Evolutionary conservation across 2,113 vertebrate species (phyloP).

Genomic region (Notechis scutatus): DNA sequence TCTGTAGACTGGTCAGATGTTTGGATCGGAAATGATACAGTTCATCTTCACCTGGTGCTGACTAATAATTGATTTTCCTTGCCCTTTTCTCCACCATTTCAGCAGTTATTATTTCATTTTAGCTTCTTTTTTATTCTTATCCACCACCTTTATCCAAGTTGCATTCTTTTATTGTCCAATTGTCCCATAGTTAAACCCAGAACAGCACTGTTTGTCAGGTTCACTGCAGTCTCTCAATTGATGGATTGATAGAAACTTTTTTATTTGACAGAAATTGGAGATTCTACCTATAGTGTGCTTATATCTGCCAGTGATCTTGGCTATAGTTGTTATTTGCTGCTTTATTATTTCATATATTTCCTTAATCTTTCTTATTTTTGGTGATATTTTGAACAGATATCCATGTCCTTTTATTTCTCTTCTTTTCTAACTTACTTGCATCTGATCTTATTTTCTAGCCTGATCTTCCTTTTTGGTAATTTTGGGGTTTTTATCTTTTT

Average conservation of each 20-base stretch:
- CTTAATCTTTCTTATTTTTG: not conserved
- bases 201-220: no score
- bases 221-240: no score
- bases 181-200: no score
- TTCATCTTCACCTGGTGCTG: not conserved
- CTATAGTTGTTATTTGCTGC: not conserved
- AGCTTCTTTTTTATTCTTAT: not conserved
- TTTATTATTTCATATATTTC: not conserved
- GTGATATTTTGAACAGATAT: not conserved
- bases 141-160: not conserved
- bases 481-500: not conserved
- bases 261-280: not conserved
- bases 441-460: not conserved
- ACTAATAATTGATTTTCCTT: not conserved
- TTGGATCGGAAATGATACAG: not conserved
- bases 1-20: not conserved
- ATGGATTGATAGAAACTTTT: no score
- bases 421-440: not conserved
- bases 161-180: no score
- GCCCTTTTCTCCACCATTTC: not conserved
- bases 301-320: not conserved
- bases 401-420: not conserved
- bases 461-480: not conserved
- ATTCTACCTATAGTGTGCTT: not conserved
- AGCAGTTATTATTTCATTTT: not conserved